Evolutionary conservation across 1,140 invertebrate genomes (phyloP), one percentile per base, ranked within the genome.

Genomic region (Bombyx mori): DNA sequence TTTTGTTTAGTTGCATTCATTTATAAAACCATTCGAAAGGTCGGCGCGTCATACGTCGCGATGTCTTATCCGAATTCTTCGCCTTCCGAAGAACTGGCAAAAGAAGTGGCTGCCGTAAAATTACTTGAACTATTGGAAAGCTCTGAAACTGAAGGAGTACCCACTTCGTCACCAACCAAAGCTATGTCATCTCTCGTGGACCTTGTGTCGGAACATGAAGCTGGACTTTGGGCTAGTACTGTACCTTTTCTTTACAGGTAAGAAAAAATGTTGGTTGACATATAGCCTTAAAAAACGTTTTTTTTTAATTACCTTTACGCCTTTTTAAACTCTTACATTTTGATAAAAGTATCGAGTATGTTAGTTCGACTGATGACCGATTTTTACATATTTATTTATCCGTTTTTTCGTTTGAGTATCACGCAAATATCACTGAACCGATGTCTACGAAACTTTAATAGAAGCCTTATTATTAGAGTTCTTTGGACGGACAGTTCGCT

Each of bases 11-110:
- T 51, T 18, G 22, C 6, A 8, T 8, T 52, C 8, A 8, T 35
- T 35, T 49, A 49, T 5, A 18, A 12, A 49, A 49, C 6, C n/a
- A 18, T 49, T 51, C 12, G 10, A 51, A 51, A 90, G 90, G 82
- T 91, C 10, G 89, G 85, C 3, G 62, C 68, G 4, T 54, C 79
- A 8, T 89, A 89, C 58, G 65, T 68, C 6, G 89, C 79, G 18
- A 84, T 67, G 3, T 92, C 90, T 52, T 93, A 91, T 71, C 92
- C 92, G 0, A 68, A 88, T 18, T 91, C 91, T 26, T 90, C 89
- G 7, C 68, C 69, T 8, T 81, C 86, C 2, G 75, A 88, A 52
- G 81, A 88, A 0, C 73, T 89, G 10, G 90, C 92, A 0, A 77
- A 89, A 62, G 84, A 86, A 63, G 63, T 89, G 22, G 91, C 89